Conservation (phyloP, 2,113 vertebrate species). For the Pongo pygmaeus region DNA sequence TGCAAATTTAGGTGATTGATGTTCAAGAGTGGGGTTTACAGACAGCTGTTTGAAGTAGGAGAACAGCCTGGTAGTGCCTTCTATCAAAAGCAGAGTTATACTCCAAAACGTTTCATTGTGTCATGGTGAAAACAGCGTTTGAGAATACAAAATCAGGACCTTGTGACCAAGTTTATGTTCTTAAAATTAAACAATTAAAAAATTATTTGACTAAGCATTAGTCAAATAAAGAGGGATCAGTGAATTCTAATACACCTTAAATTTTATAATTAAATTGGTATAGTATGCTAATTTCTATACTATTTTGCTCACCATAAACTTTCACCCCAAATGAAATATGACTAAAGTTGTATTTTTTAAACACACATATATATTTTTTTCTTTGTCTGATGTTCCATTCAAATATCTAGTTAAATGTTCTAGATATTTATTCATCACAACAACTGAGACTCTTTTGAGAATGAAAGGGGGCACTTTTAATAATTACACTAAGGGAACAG, state of each 20-base stretch:
- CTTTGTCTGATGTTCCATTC: background rate
- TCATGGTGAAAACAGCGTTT: background rate
- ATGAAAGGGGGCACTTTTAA: background rate
- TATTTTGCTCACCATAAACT: background rate
- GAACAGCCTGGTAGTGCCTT: background rate
- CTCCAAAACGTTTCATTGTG: background rate
- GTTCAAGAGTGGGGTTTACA: slow-evolving; percentile 37
- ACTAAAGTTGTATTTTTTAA: background rate
- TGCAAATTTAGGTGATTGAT: slow-evolving; percentile 45
- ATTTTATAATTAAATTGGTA: background rate
- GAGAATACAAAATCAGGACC: slow-evolving; percentile 25
- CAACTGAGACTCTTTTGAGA: background rate
- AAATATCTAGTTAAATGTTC: background rate
- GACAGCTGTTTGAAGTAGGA: slow-evolving; percentile 36
- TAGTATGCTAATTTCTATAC: background rate
- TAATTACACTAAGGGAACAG: background rate
- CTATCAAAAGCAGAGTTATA: background rate
- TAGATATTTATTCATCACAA: background rate
- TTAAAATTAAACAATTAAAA: background rate
- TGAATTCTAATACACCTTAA: background rate
- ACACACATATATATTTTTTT: background rate
- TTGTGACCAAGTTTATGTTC: background rate
- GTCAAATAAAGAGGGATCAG: background rate
- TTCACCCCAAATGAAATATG: background rate
- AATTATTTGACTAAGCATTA: too few relatives aligned